Percentiles rank a stretch among this genome's conserved stretches.
phyloP scores from a whole-genome alignment of 2,113 vertebrate species.

The rabbit (Oryctolagus cuniculus) region DNA sequence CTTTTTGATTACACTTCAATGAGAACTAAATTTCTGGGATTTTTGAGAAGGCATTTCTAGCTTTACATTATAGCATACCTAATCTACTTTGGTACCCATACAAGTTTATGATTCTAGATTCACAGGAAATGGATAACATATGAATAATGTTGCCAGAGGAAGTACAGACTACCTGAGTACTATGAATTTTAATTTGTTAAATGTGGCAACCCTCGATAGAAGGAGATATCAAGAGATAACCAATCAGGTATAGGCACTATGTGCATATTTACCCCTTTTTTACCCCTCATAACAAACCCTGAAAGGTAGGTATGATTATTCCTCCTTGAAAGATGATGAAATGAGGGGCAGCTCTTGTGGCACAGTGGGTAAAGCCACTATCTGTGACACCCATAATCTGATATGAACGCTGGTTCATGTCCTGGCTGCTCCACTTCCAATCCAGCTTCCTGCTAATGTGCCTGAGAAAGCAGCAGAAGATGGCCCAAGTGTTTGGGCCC shows the following conservation, averaged over 20 bases:
- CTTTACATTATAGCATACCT: neutral
- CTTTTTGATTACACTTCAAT: constrained; percentile 16
- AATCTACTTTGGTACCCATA: neutral
- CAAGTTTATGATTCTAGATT: neutral
- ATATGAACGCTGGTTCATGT: no score
- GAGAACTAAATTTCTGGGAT: neutral
- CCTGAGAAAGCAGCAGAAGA: no score
- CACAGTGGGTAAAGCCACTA: no score
- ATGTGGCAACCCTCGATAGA: neutral
- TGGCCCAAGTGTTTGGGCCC: no score
- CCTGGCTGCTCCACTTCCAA: no score
- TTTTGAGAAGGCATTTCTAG: neutral
- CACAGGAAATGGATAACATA: neutral
- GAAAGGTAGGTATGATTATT: neutral
- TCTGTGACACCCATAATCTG: no score
- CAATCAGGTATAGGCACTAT: neutral
- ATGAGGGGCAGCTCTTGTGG: no score
- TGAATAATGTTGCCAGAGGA: neutral
- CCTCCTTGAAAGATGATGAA: neutral
- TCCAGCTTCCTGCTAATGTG: no score
- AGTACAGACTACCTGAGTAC: neutral
- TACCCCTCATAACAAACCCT: neutral
- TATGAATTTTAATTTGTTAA: neutral
- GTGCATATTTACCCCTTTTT: neutral
- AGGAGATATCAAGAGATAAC: neutral